Evolutionary conservation across 1,140 invertebrate species (phyloP).

Genomic region (Lineus longissimus): DNA sequence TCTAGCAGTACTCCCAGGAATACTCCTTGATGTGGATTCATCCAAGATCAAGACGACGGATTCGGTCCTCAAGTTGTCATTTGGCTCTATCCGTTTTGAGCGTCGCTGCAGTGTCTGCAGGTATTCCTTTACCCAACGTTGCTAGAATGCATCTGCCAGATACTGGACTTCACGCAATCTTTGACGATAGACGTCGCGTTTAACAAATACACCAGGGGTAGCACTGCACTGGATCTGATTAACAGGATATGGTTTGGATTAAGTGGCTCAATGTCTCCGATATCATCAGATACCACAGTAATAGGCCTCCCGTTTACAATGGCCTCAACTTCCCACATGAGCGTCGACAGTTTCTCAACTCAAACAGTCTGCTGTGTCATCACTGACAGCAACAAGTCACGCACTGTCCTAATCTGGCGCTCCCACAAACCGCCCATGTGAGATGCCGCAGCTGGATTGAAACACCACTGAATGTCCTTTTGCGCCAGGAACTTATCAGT

Average conservation of each 20-base stretch:
- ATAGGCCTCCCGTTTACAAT: constrained; percentile 13
- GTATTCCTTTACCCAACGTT: background rate
- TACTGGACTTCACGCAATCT: background rate
- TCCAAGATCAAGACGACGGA: background rate
- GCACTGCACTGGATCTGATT: background rate
- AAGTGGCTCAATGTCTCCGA: constrained; percentile 7
- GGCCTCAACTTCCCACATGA: constrained; percentile 14
- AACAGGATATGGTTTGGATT: constrained; percentile 14
- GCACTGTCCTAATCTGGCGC: background rate
- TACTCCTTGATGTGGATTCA: background rate
- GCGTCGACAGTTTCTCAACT: constrained; percentile 9
- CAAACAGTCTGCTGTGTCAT: background rate
- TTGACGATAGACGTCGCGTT: background rate
- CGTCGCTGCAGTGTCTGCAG: background rate
- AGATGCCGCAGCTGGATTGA: background rate
- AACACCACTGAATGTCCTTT: background rate
- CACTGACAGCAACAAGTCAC: background rate
- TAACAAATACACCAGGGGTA: background rate
- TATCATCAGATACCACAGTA: constrained; percentile 2
- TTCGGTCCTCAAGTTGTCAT: background rate
- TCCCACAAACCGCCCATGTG: constrained; percentile 8
- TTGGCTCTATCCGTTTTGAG: background rate
- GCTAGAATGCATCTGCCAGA: background rate
- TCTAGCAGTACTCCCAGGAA: no score
- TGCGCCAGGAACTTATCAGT: background rate